Conservation (phyloP, 2,113 vertebrate genomes). For the Myxocyprinus asiaticus region DNA sequence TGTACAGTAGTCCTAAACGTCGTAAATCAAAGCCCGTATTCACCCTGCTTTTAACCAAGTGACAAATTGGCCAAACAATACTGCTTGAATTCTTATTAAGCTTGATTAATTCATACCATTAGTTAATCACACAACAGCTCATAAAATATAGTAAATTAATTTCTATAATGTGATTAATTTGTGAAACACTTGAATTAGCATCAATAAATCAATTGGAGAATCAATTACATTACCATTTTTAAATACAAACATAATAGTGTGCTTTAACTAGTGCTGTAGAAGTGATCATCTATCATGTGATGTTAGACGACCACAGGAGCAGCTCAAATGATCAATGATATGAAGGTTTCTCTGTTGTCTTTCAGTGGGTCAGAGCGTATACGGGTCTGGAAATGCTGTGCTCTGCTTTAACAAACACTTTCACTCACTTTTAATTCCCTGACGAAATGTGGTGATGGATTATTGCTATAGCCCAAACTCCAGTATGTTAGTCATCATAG, state of each 20-base stretch:
- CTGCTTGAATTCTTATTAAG: conserved; percentile 85
- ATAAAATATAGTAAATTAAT: conserved; percentile 76
- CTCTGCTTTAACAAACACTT: not conserved
- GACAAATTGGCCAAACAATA: conserved; percentile 79
- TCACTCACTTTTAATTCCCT: not conserved
- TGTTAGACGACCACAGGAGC: conserved; percentile 60
- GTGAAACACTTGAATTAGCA: conserved; percentile 80
- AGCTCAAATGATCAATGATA: conserved; percentile 74
- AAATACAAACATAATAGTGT: conserved; percentile 74
- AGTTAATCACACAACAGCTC: conserved; percentile 77
- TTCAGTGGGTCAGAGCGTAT: conserved; percentile 53
- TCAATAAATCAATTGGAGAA: conserved; percentile 83
- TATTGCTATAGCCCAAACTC: not conserved
- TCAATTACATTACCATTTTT: conserved; percentile 79
- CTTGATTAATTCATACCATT: conserved; percentile 85
- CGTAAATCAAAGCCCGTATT: conserved; percentile 78
- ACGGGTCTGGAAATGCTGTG: not conserved
- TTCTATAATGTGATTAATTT: conserved; percentile 76
- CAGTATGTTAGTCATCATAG: not conserved
- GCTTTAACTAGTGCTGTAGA: conserved; percentile 65
- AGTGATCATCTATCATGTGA: conserved; percentile 72
- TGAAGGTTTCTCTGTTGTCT: conserved; percentile 63
- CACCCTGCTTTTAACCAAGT: conserved; percentile 75
- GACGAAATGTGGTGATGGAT: not conserved
- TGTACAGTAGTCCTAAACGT: conserved; percentile 56